Percentiles rank a stretch among this genome's conserved stretches.
phyloP scores from a whole-genome alignment of 2,888 invertebrate species.

The Hydriomena furcata region DNA sequence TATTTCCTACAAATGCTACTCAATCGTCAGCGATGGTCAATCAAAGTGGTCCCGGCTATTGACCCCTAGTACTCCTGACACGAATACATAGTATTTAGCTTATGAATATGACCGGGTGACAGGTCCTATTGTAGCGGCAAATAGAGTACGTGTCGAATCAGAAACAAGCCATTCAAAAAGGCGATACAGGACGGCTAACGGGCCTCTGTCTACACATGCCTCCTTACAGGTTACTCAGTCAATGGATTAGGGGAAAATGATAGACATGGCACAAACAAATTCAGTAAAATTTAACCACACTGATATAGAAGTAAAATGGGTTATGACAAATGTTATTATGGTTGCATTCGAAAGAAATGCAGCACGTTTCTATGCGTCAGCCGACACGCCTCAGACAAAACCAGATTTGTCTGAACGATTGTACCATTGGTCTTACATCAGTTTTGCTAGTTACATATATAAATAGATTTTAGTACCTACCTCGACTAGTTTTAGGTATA shows the following conservation, averaged over 20 bases:
- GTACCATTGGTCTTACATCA: too few species aligned
- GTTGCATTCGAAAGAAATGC: too few species aligned
- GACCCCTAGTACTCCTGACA: conserved; percentile 67
- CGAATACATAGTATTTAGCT: conserved; percentile 64
- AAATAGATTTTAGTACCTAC: too few species aligned
- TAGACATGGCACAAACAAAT: conserved; percentile 1
- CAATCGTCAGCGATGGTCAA: conserved; percentile 24
- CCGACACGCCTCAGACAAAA: too few species aligned
- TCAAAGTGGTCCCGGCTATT: conserved; percentile 50
- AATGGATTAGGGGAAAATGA: conserved; percentile 51
- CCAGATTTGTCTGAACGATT: too few species aligned
- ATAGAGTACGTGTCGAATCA: conserved; percentile 78
- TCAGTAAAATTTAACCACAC: neutral
- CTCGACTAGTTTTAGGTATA: too few species aligned
- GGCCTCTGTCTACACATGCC: conserved; percentile 45
- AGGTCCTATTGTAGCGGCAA: conserved; percentile 68
- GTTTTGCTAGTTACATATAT: too few species aligned
- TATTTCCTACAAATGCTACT: conserved; percentile 23
- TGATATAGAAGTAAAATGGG: too few species aligned
- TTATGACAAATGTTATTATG: too few species aligned
- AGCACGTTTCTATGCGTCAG: too few species aligned
- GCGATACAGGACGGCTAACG: conserved; percentile 77
- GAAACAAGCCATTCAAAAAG: conserved; percentile 72
- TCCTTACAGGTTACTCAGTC: conserved; percentile 50
- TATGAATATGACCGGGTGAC: conserved; percentile 70